These are phyloP conservation scores for Setophaga coronata DNA, from an alignment of 2,113 vertebrate species.

Conservation along the genomic window DNA sequence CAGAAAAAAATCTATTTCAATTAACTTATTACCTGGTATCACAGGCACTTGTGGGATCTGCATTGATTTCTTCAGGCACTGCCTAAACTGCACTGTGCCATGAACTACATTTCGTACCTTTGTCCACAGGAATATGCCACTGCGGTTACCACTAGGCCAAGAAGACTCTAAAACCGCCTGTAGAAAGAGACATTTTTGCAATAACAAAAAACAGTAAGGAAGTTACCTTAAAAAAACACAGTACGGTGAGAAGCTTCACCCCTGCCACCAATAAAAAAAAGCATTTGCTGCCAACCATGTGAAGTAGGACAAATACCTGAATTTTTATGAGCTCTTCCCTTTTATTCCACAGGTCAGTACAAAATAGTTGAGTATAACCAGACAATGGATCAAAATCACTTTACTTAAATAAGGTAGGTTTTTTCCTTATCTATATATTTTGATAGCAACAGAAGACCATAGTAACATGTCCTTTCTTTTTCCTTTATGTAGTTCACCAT, in stretches of 20 bases:
- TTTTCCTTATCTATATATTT: not conserved
- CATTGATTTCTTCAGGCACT: conserved; percentile 72
- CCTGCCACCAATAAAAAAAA: not conserved
- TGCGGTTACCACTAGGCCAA: conserved; percentile 94
- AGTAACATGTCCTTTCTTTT: not conserved
- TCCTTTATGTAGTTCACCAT: not conserved
- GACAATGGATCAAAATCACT: not conserved
- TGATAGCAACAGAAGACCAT: not conserved
- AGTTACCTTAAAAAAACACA: not conserved
- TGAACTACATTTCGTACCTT: conserved; percentile 90
- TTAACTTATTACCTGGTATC: conserved; percentile 77
- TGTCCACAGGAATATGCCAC: conserved; percentile 94
- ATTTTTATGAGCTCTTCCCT: not conserved
- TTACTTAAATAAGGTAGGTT: not conserved
- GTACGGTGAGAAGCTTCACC: not conserved
- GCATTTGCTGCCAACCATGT: not conserved
- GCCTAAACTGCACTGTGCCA: conserved; percentile 89
- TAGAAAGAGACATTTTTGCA: not conserved
- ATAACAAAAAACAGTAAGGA: not conserved
- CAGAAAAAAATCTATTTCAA: not conserved
- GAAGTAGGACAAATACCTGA: not conserved
- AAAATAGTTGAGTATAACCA: not conserved
- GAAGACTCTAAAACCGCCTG: conserved; percentile 94
- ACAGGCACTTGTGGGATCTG: conserved; percentile 56
- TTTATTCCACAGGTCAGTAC: not conserved